Evolutionary conservation across 2,888 invertebrate species (phyloP).

Genomic region (Agrotis clavis): DNA sequence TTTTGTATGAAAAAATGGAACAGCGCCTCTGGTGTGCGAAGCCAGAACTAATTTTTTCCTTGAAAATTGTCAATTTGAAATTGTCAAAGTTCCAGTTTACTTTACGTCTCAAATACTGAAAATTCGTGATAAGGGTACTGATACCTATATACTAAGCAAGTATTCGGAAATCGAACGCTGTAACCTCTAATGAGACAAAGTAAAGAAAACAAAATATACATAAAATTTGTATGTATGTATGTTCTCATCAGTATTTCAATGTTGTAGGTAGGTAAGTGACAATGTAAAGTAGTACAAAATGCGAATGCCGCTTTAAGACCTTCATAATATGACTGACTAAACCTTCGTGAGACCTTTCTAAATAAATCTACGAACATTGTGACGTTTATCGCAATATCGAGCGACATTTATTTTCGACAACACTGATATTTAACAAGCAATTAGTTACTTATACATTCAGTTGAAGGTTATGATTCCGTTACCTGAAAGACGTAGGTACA

Average conservation of each 20-base stretch:
- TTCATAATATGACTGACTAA: conserved; percentile 56
- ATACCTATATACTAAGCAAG: too few species aligned
- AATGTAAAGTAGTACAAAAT: conserved; percentile 35
- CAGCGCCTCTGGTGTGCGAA: too few species aligned
- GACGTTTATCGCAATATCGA: conserved; percentile 54
- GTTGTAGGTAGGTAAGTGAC: conserved; percentile 21
- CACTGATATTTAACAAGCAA: conserved; percentile 56
- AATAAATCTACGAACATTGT: conserved; percentile 59
- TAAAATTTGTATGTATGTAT: neutral
- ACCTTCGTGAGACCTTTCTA: conserved; percentile 65
- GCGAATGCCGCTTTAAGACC: conserved; percentile 53
- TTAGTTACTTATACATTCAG: conserved; percentile 49
- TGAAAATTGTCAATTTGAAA: too few species aligned
- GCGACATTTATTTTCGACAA: conserved; percentile 50
- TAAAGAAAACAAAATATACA: neutral
- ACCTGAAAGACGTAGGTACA: conserved; percentile 38
- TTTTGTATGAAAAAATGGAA: too few species aligned
- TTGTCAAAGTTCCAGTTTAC: too few species aligned
- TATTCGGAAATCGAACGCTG: too few species aligned
- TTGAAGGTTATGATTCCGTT: conserved; percentile 46
- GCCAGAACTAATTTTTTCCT: too few species aligned
- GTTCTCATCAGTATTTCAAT: conserved; percentile 10
- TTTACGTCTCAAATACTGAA: too few species aligned
- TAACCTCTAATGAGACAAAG: too few species aligned
- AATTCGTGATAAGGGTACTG: too few species aligned